Evolutionary conservation across 2,888 invertebrate species (phyloP).

Genomic region (Thalpophila matura): DNA sequence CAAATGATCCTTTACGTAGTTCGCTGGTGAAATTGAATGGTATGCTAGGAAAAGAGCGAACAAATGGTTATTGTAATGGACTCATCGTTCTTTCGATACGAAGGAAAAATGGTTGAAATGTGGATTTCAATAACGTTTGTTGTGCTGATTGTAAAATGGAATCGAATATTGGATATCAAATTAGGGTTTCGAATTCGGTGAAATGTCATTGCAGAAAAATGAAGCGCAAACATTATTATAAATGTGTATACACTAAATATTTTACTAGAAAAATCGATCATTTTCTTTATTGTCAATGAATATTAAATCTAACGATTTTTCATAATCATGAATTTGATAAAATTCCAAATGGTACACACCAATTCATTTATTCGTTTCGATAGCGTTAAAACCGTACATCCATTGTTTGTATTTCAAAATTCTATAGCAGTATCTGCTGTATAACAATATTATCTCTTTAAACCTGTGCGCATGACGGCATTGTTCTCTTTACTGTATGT

Average conservation of each 20-base stretch:
- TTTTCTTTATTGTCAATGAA: too few species aligned
- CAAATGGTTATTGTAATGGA: slow-evolving; percentile 50
- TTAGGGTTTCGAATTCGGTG: neutral
- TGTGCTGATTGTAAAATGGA: slow-evolving; percentile 21
- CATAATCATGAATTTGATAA: too few species aligned
- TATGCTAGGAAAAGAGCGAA: slow-evolving; percentile 28
- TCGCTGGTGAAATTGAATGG: slow-evolving; percentile 48
- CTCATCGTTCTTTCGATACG: slow-evolving; percentile 25
- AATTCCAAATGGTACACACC: too few species aligned
- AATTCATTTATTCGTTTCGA: neutral
- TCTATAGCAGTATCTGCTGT: neutral
- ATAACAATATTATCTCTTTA: neutral
- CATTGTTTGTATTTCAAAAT: neutral
- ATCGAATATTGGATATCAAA: neutral
- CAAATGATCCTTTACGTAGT: slow-evolving; percentile 47
- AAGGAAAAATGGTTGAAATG: slow-evolving; percentile 37
- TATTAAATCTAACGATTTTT: too few species aligned
- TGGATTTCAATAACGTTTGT: slow-evolving; percentile 26
- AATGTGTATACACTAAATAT: too few species aligned
- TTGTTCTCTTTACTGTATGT: slow-evolving; percentile 29
- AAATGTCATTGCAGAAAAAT: neutral
- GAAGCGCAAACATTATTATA: too few species aligned
- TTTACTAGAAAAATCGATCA: too few species aligned
- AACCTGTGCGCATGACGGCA: slow-evolving; percentile 3
- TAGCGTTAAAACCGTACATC: too few species aligned